Evolutionary conservation across 1,140 invertebrate genomes (phyloP), one percentile per base, ranked within the genome.

Genomic region (Lepeophtheirus salmonis): DNA sequence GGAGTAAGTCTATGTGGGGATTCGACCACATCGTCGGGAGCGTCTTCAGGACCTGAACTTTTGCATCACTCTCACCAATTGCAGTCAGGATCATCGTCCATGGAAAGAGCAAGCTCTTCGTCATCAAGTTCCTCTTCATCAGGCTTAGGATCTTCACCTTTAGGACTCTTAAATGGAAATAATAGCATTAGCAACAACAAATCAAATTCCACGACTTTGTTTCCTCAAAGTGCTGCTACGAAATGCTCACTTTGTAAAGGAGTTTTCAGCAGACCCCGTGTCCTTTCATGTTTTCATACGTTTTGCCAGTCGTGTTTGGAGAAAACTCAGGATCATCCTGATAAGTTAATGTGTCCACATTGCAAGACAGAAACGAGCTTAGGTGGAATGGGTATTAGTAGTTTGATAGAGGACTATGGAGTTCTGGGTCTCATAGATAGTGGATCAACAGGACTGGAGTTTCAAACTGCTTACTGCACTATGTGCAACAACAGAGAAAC

Each of bases 221-320:
- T 41, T n/a, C 30, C 30, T n/a, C 6, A 10, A n/a, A 41, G 30
- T 41, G 30, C 30, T 41, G 30, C 30, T n/a, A 41, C 30, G 6
- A 41, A 41, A n/a, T 41, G 30, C 30, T n/a, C 30, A 17, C 13
- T 16, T n/a, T 57, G 55, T 48, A 24, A 52, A n/a, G 30, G 18
- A 51, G 17, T 26, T 22, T 54, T 50, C 30, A 2, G 14, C 66
- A 78, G 78, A 67, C 89, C 89, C 50, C 79, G 88, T 64, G 82
- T 92, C 48, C 76, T 96, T 63, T 81, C 82, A 63, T 96, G 90
- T 72, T 77, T 95, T 65, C 89, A 94, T 75, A 86, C 87, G 3
- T 94, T 90, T 73, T 94, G 89, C 73, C 83, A 88, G 72, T 76
- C 79, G 52, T 95, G 89, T 68, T 74, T 92, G 63, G 81, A 86